These are phyloP conservation scores for Neogobius melanostomus DNA, from an alignment of 2,113 vertebrate species.

Conservation along the genomic window DNA sequence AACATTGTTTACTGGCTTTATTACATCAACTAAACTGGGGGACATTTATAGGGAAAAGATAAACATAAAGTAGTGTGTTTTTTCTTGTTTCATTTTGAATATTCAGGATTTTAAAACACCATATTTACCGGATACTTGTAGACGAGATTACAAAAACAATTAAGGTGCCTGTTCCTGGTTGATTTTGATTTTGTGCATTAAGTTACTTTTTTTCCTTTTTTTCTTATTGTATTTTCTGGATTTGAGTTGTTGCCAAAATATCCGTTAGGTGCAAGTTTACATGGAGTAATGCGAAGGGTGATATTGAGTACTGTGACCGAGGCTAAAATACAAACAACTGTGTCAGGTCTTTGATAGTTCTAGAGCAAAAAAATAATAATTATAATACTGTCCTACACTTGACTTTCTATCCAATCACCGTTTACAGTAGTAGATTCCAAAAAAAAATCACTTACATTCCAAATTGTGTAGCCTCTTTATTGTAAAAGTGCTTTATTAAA, in stretches of 20 bases:
- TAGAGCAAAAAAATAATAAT: slow-evolving; percentile 10
- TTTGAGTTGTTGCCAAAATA: slow-evolving; percentile 53
- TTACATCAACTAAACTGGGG: slow-evolving; percentile 87
- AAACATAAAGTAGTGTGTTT: slow-evolving; percentile 22
- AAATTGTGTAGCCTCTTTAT: neutral
- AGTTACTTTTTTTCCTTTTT: slow-evolving; percentile 39
- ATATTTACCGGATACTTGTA: slow-evolving; percentile 83
- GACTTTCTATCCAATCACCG: slow-evolving; percentile 23
- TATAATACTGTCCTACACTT: slow-evolving; percentile 10
- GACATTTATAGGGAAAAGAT: slow-evolving; percentile 60
- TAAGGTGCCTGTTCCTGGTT: slow-evolving; percentile 72
- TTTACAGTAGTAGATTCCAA: slow-evolving; percentile 15
- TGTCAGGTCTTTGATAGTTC: slow-evolving; percentile 36
- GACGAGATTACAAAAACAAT: slow-evolving; percentile 61
- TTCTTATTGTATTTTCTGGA: slow-evolving; percentile 37
- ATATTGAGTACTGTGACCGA: slow-evolving; percentile 30
- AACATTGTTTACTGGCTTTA: slow-evolving; percentile 99
- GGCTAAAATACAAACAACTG: slow-evolving; percentile 25
- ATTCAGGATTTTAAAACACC: slow-evolving; percentile 72
- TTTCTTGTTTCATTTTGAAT: slow-evolving; percentile 74
- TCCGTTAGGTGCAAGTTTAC: slow-evolving; percentile 30
- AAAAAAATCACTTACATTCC: neutral
- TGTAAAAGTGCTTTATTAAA: slow-evolving; percentile 5
- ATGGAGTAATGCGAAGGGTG: slow-evolving; percentile 13
- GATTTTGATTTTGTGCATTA: slow-evolving; percentile 42